phyloP scores from a whole-genome alignment of 2,797 vertebrate genomes.

The Poeciliopsis paucimaculata region DNA sequence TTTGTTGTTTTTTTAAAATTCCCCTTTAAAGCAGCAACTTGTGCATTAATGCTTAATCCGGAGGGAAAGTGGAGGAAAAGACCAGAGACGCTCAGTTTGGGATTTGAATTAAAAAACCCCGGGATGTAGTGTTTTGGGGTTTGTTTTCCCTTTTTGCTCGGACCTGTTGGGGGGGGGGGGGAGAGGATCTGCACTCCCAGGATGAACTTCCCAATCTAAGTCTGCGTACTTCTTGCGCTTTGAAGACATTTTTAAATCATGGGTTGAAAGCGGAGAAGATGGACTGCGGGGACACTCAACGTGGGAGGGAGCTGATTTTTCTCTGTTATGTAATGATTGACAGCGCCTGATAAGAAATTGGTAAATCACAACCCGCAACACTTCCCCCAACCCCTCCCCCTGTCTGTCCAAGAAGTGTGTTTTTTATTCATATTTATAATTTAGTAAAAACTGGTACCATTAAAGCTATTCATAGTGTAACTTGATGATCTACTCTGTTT shows the following conservation, averaged over 20 bases:
- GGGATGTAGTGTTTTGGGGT: constrained; percentile 62
- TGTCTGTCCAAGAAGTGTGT: constrained; percentile 10
- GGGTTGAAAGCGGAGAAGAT: constrained; percentile 71
- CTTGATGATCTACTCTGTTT: neutral
- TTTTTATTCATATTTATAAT: constrained; percentile 1
- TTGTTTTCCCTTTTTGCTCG: neutral
- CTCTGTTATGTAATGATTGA: constrained; percentile 77
- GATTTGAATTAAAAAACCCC: constrained; percentile 21
- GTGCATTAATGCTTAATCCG: constrained; percentile 49
- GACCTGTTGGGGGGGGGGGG: constrained; percentile 9
- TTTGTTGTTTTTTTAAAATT: neutral
- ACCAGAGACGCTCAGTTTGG: constrained; percentile 34
- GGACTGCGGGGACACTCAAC: constrained; percentile 68
- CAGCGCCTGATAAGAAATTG: constrained; percentile 65
- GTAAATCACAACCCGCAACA: constrained; percentile 37
- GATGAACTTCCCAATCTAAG: constrained; percentile 59
- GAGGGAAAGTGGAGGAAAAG: constrained; percentile 37
- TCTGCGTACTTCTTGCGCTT: constrained; percentile 56
- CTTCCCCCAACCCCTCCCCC: constrained; percentile 27
- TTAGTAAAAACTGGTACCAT: neutral
- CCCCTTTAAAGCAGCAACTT: neutral
- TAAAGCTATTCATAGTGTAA: constrained; percentile 3
- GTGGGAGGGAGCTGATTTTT: constrained; percentile 72
- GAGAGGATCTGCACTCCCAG: constrained; percentile 39
- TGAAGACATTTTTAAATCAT: constrained; percentile 64